phyloP scores from a whole-genome alignment of 2,888 invertebrate species.

The Horisme vitalbata region DNA sequence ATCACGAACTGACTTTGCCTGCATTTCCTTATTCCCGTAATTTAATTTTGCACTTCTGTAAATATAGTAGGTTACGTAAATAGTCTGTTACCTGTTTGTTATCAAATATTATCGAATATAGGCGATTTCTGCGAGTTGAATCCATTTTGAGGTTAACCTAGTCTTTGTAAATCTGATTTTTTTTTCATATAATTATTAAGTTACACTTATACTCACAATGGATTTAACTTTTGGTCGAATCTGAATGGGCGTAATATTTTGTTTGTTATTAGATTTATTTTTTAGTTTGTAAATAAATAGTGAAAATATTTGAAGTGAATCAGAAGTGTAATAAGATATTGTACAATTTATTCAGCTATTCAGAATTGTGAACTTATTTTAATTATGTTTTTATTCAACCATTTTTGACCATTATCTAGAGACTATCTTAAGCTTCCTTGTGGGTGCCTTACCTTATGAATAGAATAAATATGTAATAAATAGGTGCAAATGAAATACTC shows the following conservation, averaged over 20 bases:
- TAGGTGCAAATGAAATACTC: constrained; percentile 78
- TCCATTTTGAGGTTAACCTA: constrained; percentile 61
- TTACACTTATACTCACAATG: constrained; percentile 50
- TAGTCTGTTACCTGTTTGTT: constrained; percentile 70
- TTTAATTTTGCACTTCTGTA: constrained; percentile 47
- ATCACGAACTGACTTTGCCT: constrained; percentile 43
- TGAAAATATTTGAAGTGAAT: constrained; percentile 9
- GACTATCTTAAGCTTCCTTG: constrained; percentile 54
- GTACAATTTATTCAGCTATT: background rate
- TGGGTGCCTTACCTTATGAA: constrained; percentile 70
- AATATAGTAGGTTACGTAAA: constrained; percentile 51
- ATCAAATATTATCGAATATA: constrained; percentile 35
- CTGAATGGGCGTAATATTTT: constrained; percentile 15
- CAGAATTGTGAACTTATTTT: background rate
- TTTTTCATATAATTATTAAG: constrained; percentile 40
- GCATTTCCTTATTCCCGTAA: constrained; percentile 47
- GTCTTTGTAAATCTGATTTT: constrained; percentile 68
- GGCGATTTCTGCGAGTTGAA: constrained; percentile 57
- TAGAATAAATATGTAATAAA: constrained; percentile 44
- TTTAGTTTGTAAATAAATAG: constrained; percentile 19
- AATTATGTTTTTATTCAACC: background rate
- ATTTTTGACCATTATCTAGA: constrained; percentile 32
- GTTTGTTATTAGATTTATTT: constrained; percentile 22
- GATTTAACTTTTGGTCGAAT: constrained; percentile 62
- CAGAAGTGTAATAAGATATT: constrained; percentile 4